These are phyloP conservation scores for Drosophila peninsularis DNA, from an alignment of 2,888 invertebrate species.

Conservation along the genomic window DNA sequence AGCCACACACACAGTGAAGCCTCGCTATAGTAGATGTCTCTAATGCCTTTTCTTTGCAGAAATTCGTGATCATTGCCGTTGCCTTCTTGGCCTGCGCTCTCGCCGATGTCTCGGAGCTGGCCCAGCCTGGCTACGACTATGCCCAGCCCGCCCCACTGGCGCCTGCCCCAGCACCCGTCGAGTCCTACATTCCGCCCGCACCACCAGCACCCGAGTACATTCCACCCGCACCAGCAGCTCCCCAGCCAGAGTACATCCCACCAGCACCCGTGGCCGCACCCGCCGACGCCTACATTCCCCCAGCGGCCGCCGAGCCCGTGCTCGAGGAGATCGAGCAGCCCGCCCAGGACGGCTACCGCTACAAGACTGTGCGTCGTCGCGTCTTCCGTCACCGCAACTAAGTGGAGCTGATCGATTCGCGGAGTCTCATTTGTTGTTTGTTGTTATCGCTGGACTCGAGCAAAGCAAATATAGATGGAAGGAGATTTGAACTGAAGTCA, in stretches of 20 bases:
- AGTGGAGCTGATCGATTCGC: background rate
- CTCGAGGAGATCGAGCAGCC: conserved; percentile 66
- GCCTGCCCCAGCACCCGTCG: conserved; percentile 58
- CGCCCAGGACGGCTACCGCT: conserved; percentile 67
- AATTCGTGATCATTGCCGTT: conserved; percentile 74
- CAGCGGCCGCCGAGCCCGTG: conserved; percentile 30
- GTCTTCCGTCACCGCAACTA: conserved; percentile 70
- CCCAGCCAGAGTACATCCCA: conserved; percentile 55
- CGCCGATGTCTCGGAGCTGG: conserved; percentile 70
- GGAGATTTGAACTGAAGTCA: background rate
- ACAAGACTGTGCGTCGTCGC: conserved; percentile 69
- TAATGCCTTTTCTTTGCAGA: conserved; percentile 35
- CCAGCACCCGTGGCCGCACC: conserved; percentile 46
- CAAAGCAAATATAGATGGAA: conserved; percentile 28
- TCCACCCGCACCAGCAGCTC: conserved; percentile 61
- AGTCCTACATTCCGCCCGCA: conserved; percentile 66
- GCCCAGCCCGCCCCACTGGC: conserved; percentile 47
- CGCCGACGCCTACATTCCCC: conserved; percentile 50
- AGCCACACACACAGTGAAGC: background rate
- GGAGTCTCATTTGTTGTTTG: conserved; percentile 57
- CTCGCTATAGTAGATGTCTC: background rate
- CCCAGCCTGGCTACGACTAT: conserved; percentile 65
- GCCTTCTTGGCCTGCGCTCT: conserved; percentile 75
- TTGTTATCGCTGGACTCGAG: conserved; percentile 51
- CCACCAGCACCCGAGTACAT: conserved; percentile 48